A percentile compares a stretch with the other conserved stretches of the same genome.
Evolutionary conservation across 2,888 invertebrate species (phyloP).

Genomic region (Piscicola geometra): DNA sequence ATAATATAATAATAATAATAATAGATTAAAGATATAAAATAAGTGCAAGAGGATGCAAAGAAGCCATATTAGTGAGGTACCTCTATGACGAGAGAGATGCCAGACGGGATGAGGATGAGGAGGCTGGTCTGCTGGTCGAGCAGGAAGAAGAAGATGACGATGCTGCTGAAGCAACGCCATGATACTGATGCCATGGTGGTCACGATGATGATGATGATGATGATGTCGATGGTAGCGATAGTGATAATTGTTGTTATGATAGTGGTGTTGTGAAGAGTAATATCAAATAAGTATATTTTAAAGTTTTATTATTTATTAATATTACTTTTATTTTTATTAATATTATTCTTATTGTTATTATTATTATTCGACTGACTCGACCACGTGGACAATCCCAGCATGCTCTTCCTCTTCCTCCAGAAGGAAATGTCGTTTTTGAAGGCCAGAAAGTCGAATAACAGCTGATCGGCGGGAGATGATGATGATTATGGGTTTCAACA

Average conservation of each 20-base stretch:
- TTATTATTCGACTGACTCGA: conserved; percentile 57
- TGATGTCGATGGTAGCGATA: no score
- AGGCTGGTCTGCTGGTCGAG: conserved; percentile 86
- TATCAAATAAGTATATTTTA: neutral
- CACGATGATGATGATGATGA: no score
- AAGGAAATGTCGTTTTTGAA: conserved; percentile 96
- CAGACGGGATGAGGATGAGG: conserved; percentile 78
- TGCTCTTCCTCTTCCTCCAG: conserved; percentile 78
- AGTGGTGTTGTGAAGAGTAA: neutral
- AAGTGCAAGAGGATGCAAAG: no score
- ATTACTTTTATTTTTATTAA: no score
- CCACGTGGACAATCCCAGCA: conserved; percentile 79
- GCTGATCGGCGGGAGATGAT: conserved; percentile 45
- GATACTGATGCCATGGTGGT: no score
- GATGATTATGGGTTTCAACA: neutral
- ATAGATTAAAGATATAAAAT: no score
- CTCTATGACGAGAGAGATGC: conserved; percentile 82
- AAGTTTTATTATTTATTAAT: no score
- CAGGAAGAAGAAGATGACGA: conserved; percentile 83
- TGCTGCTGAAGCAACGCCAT: conserved; percentile 83
- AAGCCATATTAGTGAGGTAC: no score
- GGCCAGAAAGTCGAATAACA: conserved; percentile 86
- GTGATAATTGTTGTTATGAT: neutral
- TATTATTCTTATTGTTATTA: neutral
- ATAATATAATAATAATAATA: no score